Conservation (phyloP, 2,113 vertebrate species). For the Tamias sibiricus region DNA sequence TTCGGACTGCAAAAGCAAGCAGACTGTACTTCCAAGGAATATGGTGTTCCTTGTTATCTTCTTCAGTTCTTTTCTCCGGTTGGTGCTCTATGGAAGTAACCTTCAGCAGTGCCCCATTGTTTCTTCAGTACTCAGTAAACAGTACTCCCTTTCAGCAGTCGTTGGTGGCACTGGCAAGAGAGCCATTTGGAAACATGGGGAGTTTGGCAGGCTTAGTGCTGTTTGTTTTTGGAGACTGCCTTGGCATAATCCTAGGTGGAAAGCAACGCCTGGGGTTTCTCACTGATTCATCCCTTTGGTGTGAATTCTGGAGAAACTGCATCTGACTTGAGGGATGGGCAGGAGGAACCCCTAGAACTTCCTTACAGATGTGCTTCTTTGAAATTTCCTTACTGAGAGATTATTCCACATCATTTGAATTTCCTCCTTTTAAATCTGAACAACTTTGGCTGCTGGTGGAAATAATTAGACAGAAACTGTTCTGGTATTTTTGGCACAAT, state of each 20-base stretch:
- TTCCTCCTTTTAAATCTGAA: constrained; percentile 59
- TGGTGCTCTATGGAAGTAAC: neutral
- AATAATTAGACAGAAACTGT: constrained; percentile 78
- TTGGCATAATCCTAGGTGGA: constrained; percentile 54
- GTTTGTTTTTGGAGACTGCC: constrained; percentile 62
- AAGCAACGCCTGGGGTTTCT: constrained; percentile 53
- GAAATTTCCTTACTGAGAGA: constrained; percentile 42
- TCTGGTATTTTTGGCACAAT: constrained; percentile 66
- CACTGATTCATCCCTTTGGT: constrained; percentile 13
- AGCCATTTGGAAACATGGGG: constrained; percentile 30
- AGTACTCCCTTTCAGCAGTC: neutral
- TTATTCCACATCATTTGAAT: constrained; percentile 61
- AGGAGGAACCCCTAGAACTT: constrained; percentile 34
- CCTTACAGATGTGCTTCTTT: constrained; percentile 14
- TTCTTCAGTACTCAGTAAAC: constrained; percentile 2
- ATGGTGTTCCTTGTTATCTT: neutral
- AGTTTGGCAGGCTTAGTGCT: constrained; percentile 50
- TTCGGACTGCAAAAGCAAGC: neutral
- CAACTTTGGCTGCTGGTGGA: constrained; percentile 57
- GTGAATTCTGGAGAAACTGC: neutral
- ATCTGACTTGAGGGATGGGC: neutral
- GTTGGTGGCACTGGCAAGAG: constrained; percentile 43
- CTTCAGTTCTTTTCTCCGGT: neutral
- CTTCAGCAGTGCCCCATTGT: neutral
- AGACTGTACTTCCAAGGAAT: neutral